A percentile compares a stretch with the other conserved stretches of the same genome.
phyloP scores from a whole-genome alignment of 1,140 invertebrate species.

The Musca vetustissima region DNA sequence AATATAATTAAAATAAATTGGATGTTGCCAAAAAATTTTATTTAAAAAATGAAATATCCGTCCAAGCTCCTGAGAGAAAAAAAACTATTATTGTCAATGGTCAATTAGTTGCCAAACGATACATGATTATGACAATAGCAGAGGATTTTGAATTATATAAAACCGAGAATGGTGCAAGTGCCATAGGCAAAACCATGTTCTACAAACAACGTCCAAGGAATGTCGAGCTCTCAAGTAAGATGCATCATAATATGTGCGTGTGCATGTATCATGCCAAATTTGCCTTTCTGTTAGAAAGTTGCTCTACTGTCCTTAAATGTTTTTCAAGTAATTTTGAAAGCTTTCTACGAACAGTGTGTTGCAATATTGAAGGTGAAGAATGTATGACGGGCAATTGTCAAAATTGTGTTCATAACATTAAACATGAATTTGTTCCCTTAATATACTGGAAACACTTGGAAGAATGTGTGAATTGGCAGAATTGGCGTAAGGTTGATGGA shows the following conservation, averaged over 20 bases:
- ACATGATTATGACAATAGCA: constrained; percentile 13
- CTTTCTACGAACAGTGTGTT: too few relatives aligned
- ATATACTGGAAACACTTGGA: too few relatives aligned
- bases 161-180: too few relatives aligned
- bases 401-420: too few relatives aligned
- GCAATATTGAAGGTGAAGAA: too few relatives aligned
- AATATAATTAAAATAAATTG: too few relatives aligned
- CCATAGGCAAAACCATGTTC: background rate
- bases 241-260: constrained; percentile 21
- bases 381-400: too few relatives aligned
- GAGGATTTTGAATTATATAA: constrained; percentile 10
- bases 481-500: too few relatives aligned
- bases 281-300: constrained; percentile 13
- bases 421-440: too few relatives aligned
- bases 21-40: constrained; percentile 19
- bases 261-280: constrained; percentile 19
- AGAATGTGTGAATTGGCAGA: too few relatives aligned
- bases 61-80: constrained; percentile 8
- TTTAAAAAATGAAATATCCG: constrained; percentile 1
- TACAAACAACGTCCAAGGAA: background rate
- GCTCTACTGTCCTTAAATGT: background rate
- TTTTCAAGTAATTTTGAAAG: constrained; percentile 10
- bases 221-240: too few relatives aligned
- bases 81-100: background rate
- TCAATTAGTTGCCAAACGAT: constrained; percentile 8